Evolutionary conservation across 2,797 vertebrate species (phyloP).

Genomic region (Lepilemur ruficaudatus): DNA sequence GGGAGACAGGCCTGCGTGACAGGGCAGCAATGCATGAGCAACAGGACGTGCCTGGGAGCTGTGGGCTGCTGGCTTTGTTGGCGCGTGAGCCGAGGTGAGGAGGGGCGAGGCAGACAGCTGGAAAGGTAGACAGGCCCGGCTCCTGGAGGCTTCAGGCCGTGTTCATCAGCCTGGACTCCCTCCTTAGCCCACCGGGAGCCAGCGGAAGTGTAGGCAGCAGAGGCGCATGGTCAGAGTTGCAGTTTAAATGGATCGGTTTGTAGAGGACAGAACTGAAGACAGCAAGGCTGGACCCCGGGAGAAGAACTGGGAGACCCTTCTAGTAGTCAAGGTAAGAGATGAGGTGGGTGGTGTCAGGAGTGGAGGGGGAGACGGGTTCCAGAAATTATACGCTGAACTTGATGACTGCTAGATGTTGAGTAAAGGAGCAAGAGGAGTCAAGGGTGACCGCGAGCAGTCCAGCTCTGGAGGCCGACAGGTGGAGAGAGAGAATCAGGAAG

Average conservation of each 20-base stretch:
- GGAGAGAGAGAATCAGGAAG: accelerated
- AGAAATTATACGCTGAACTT: accelerated
- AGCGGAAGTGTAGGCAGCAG: not conserved
- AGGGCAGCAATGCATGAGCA: not conserved
- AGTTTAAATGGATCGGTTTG: not conserved
- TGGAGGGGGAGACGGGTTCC: not conserved
- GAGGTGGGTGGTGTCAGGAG: not conserved
- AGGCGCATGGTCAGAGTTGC: accelerated
- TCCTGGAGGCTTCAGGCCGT: not conserved
- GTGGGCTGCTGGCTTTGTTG: accelerated
- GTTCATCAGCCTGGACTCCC: not conserved
- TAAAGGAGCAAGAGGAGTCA: not conserved
- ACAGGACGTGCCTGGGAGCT: accelerated
- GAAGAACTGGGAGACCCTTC: not conserved
- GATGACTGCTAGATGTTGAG: accelerated
- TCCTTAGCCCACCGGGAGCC: not conserved
- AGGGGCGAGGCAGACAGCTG: not conserved
- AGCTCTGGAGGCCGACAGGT: accelerated
- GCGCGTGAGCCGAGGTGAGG: accelerated
- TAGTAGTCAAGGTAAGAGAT: accelerated
- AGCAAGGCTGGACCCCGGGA: not conserved
- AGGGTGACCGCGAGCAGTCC: accelerated
- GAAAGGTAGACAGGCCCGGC: not conserved
- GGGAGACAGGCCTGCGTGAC: accelerated
- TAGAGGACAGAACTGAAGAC: not conserved